Evolutionary conservation across 2,113 vertebrate genomes (phyloP).

Genomic region (Odobenus rosmarus): DNA sequence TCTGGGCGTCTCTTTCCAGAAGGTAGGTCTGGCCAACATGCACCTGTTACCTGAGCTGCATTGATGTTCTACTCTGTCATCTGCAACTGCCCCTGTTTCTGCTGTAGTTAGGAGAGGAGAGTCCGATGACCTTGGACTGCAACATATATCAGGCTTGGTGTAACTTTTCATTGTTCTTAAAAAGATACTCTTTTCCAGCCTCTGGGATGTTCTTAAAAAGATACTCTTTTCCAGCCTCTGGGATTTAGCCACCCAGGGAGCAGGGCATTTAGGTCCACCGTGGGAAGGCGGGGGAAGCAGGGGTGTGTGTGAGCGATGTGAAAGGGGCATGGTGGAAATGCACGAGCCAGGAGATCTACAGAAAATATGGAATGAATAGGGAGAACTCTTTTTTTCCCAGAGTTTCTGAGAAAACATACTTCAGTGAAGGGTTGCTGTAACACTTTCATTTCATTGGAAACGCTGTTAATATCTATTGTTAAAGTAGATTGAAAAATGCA

Average conservation of each 20-base stretch:
- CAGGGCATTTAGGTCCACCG: background rate
- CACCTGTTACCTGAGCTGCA: slow-evolving; percentile 61
- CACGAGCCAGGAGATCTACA: background rate
- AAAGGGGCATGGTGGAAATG: background rate
- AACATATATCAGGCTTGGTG: background rate
- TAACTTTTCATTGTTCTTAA: slow-evolving; percentile 69
- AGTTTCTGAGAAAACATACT: background rate
- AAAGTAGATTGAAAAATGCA: background rate
- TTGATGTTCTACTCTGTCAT: background rate
- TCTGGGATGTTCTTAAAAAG: slow-evolving; percentile 66
- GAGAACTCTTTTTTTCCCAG: background rate
- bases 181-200: slow-evolving; percentile 53
- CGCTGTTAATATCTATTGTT: background rate
- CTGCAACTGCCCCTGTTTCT: slow-evolving; percentile 73
- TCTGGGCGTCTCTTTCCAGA: background rate
- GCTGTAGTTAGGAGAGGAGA: background rate
- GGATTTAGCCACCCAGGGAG: slow-evolving; percentile 1
- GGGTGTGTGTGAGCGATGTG: background rate
- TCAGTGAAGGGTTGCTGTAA: background rate
- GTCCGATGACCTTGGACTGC: slow-evolving; percentile 66
- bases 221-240: slow-evolving; percentile 50
- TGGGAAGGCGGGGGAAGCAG: background rate
- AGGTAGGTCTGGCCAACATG: background rate
- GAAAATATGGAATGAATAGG: background rate
- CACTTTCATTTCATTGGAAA: slow-evolving; percentile 1